phyloP scores from a whole-genome alignment of 2,797 vertebrate genomes.

The Syngnathus rostellatus region DNA sequence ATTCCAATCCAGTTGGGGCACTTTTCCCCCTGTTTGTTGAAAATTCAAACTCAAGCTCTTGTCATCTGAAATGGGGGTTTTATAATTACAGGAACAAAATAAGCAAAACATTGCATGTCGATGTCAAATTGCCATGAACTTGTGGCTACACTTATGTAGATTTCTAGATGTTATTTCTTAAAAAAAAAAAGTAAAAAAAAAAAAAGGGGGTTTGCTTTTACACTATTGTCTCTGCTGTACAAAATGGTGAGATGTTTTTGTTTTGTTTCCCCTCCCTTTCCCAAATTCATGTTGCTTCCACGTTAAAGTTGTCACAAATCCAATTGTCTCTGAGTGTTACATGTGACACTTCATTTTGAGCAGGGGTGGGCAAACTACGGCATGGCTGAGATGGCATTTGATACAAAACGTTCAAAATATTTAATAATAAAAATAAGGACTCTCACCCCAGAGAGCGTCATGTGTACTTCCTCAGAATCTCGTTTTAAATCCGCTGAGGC shows the following conservation, averaged over 20 bases:
- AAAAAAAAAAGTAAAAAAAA: background rate
- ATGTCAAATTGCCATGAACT: constrained; percentile 36
- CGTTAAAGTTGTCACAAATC: background rate
- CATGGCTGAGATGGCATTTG: background rate
- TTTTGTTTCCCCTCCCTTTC: constrained; percentile 18
- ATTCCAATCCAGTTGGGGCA: constrained; percentile 44
- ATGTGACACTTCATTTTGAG: background rate
- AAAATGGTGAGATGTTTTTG: constrained; percentile 39
- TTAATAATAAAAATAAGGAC: too few species aligned
- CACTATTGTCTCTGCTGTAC: constrained; percentile 38
- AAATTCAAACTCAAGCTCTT: constrained; percentile 50
- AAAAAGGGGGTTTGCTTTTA: constrained; percentile 26
- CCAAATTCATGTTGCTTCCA: constrained; percentile 28
- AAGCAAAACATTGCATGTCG: constrained; percentile 58
- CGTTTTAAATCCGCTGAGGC: too few species aligned
- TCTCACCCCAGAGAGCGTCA: too few species aligned
- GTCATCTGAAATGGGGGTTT: constrained; percentile 56
- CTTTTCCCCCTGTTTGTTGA: constrained; percentile 49
- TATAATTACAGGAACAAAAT: constrained; percentile 53
- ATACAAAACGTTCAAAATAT: background rate
- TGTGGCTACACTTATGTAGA: constrained; percentile 36
- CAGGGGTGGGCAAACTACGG: background rate
- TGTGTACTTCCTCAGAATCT: too few species aligned
- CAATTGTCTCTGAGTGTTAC: background rate
- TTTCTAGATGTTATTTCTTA: constrained; percentile 28